These are phyloP conservation scores for Malachius bipustulatus DNA, from an alignment of 2,888 invertebrate genomes.

Conservation along the genomic window DNA sequence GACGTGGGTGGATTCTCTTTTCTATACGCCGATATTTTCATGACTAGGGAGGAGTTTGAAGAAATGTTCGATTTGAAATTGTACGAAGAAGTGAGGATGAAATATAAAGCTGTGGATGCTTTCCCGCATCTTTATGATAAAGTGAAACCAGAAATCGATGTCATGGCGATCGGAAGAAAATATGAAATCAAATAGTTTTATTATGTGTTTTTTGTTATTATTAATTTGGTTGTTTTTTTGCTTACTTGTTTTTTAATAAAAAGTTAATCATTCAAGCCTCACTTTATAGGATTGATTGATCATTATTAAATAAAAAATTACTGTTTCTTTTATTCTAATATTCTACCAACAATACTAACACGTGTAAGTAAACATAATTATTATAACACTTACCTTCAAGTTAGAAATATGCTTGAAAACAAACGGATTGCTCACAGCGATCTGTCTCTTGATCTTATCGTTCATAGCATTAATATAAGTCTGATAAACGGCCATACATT, in stretches of 20 bases:
- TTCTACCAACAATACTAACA: no score
- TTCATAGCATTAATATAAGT: constrained; percentile 99
- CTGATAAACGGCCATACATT: constrained; percentile 99
- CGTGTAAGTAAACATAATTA: no score
- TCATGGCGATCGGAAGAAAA: constrained; percentile 44
- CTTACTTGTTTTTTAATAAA: no score
- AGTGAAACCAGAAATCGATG: constrained; percentile 54
- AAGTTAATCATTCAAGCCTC: no score
- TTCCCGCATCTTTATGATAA: constrained; percentile 58
- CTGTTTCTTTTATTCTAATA: no score
- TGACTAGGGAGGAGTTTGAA: constrained; percentile 51
- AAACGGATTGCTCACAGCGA: constrained; percentile 97
- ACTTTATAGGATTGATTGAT: no score
- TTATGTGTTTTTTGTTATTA: constrained; percentile 3
- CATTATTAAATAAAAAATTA: no score
- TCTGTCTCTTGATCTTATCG: constrained; percentile 89
- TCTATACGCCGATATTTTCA: constrained; percentile 58
- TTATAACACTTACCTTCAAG: constrained; percentile 51
- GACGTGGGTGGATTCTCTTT: constrained; percentile 57
- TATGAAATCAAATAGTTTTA: constrained; percentile 15
- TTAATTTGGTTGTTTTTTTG: no score
- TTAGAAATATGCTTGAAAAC: constrained; percentile 96
- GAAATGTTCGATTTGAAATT: constrained; percentile 55
- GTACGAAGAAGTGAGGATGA: constrained; percentile 48
- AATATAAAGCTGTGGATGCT: constrained; percentile 46